These are phyloP conservation scores for Drosophila repleta DNA, from an alignment of 1,140 invertebrate genomes.

Conservation along the genomic window DNA sequence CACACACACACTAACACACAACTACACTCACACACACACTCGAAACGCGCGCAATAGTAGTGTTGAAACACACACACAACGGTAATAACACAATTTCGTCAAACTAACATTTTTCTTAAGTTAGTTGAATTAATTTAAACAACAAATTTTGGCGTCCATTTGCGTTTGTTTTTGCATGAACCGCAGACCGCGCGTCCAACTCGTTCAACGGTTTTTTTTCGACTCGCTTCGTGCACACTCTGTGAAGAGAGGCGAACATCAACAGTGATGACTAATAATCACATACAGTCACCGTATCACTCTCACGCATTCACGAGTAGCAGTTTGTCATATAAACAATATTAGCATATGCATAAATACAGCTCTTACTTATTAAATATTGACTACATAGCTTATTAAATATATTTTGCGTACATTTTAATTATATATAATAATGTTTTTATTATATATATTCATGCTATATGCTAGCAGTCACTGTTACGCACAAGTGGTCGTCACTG, in stretches of 20 bases:
- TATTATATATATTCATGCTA: neutral
- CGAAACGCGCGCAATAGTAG: slow-evolving; percentile 27
- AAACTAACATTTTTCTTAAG: slow-evolving; percentile 26
- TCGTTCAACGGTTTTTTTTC: slow-evolving; percentile 53
- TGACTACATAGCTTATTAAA: neutral
- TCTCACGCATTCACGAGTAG: neutral
- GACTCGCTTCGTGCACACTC: slow-evolving; percentile 39
- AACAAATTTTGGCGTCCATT: slow-evolving; percentile 43
- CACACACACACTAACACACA: neutral
- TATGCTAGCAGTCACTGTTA: neutral
- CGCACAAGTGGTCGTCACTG: slow-evolving; percentile 13
- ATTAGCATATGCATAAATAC: neutral
- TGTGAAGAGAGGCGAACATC: slow-evolving; percentile 25
- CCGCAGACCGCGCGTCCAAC: slow-evolving; percentile 48
- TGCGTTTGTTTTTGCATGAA: slow-evolving; percentile 32
- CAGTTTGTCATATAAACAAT: neutral
- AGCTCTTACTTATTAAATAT: neutral
- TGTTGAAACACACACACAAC: slow-evolving; percentile 39
- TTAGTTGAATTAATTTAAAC: slow-evolving; percentile 41
- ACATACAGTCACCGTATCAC: slow-evolving; percentile 1
- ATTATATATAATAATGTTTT: neutral
- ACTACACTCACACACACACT: neutral
- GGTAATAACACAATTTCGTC: slow-evolving; percentile 28
- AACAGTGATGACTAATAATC: slow-evolving; percentile 29
- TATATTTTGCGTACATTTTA: neutral